Conservation (phyloP, 2,113 vertebrate genomes). For the Ploceus nigricollis region DNA sequence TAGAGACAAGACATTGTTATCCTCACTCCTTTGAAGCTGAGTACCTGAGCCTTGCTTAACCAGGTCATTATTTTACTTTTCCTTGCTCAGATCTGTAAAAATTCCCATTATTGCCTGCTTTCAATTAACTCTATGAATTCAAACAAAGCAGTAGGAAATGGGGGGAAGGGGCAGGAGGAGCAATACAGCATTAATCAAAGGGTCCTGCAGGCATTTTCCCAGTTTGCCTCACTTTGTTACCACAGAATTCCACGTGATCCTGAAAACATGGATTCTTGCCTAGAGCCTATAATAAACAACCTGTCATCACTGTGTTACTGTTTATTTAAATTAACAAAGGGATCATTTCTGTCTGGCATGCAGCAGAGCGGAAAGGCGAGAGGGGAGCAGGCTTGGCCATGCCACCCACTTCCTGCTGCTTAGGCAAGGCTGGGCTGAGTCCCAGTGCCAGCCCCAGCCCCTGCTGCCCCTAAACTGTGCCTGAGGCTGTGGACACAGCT, state of each 20-base stretch:
- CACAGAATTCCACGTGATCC: background rate
- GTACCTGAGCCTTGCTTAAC: slow-evolving; percentile 18
- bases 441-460: background rate
- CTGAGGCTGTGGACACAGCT: background rate
- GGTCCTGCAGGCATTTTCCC: accelerated
- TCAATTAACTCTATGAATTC: background rate
- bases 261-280: background rate
- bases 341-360: background rate
- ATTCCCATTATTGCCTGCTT: background rate
- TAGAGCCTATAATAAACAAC: background rate
- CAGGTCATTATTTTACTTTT: background rate
- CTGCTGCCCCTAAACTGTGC: accelerated
- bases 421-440: accelerated
- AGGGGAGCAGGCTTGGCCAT: background rate
- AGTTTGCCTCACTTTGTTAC: background rate
- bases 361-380: accelerated
- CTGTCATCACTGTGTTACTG: background rate
- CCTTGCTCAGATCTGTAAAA: background rate
- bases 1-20: slow-evolving; percentile 2
- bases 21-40: background rate
- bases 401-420: background rate
- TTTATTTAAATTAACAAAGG: slow-evolving; percentile 21
- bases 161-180: background rate
- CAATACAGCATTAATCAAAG: background rate
- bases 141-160: background rate